These are phyloP conservation scores for Doryteuthis pealeii DNA, from an alignment of 1,140 invertebrate genomes.

Conservation along the genomic window DNA sequence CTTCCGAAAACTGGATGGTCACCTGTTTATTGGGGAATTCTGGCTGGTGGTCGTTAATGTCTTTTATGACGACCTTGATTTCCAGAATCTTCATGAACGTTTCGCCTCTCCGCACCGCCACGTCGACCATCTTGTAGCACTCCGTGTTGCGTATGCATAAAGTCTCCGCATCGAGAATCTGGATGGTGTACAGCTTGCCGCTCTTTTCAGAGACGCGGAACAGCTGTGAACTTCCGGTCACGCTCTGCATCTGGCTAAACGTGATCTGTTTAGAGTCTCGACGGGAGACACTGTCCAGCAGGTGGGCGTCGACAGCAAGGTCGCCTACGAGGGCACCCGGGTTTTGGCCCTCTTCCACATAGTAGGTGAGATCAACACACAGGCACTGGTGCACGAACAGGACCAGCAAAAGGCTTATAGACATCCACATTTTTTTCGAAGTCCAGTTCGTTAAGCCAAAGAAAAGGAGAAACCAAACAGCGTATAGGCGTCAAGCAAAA, in stretches of 20 bases:
- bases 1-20: constrained; percentile 42
- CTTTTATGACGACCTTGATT: constrained; percentile 27
- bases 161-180: background rate
- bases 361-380: background rate
- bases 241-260: background rate
- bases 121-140: background rate
- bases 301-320: background rate
- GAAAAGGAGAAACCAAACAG: too few relatives aligned
- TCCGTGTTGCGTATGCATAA: background rate
- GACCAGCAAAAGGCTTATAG: too few relatives aligned
- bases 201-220: background rate
- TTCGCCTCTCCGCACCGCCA: background rate
- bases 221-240: background rate
- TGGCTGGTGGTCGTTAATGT: constrained; percentile 54
- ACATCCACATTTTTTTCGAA: too few relatives aligned
- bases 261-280: background rate
- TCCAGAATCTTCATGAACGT: background rate
- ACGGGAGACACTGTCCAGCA: background rate
- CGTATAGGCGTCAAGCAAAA: too few relatives aligned
- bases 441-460: too few relatives aligned
- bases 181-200: background rate
- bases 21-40: constrained; percentile 36
- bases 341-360: background rate
- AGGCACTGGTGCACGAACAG: too few relatives aligned
- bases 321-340: background rate